phyloP scores from a whole-genome alignment of 2,797 vertebrate genomes.

The Myotis vivesi region DNA sequence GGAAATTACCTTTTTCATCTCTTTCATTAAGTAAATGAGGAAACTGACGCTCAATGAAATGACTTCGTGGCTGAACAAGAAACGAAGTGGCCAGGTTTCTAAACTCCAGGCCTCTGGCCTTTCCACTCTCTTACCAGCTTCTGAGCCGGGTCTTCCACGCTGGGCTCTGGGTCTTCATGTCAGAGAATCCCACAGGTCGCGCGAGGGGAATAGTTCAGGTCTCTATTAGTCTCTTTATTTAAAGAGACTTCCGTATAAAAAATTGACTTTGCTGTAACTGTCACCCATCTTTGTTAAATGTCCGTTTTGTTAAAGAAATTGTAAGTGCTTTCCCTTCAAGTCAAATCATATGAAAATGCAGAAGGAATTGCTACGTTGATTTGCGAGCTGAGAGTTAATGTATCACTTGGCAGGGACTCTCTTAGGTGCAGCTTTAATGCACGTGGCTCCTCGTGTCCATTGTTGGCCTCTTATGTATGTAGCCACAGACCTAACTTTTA shows the following conservation, averaged over 20 bases:
- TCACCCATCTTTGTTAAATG: slow-evolving; percentile 49
- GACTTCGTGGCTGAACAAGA: background rate
- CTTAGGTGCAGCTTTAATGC: background rate
- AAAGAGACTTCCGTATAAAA: slow-evolving; percentile 47
- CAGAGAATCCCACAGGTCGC: slow-evolving; percentile 8
- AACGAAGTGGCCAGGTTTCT: background rate
- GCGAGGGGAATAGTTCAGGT: slow-evolving; percentile 10
- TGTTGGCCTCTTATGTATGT: slow-evolving; percentile 16
- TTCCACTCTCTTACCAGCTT: background rate
- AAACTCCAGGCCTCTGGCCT: background rate
- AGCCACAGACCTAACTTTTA: slow-evolving; percentile 29
- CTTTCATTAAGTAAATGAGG: background rate
- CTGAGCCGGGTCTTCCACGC: background rate
- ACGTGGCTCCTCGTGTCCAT: background rate
- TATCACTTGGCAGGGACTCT: background rate
- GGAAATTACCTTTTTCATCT: background rate
- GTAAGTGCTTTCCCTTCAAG: background rate
- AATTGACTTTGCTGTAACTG: slow-evolving; percentile 42
- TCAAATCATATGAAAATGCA: slow-evolving; percentile 57
- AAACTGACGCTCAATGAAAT: background rate
- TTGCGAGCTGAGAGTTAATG: background rate
- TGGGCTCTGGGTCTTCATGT: background rate
- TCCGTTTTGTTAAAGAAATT: slow-evolving; percentile 46
- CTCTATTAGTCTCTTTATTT: slow-evolving; percentile 58
- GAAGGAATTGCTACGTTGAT: background rate